These are phyloP conservation scores for Crambe crambe DNA, from an alignment of 37 sponge, comb jelly and placozoan genomes.

Conservation along the genomic window DNA sequence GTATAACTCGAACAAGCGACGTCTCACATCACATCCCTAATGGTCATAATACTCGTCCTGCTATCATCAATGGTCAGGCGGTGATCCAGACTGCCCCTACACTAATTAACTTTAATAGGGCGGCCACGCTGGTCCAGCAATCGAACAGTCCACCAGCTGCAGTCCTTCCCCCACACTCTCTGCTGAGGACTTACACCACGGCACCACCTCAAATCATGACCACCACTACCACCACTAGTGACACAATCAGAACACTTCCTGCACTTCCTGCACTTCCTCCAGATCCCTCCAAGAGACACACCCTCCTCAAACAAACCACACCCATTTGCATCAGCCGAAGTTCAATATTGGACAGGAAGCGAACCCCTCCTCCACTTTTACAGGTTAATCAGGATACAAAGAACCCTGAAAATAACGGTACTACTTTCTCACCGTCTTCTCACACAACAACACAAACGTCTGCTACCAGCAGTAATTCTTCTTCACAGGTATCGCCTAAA, in stretches of 20 bases:
- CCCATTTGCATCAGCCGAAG: slow-evolving; percentile 7
- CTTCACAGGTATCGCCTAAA: not conserved
- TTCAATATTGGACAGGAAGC: slow-evolving; percentile 1
- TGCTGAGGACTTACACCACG: not conserved
- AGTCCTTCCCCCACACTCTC: not conserved
- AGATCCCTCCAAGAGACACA: not conserved
- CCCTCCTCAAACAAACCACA: not conserved
- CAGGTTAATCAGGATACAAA: not conserved
- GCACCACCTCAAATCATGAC: not conserved
- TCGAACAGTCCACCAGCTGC: not conserved
- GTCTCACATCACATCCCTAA: not conserved
- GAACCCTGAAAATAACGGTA: not conserved
- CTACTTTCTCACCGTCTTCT: not conserved
- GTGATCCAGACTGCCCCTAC: not conserved
- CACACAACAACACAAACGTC: not conserved
- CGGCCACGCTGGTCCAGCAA: not conserved
- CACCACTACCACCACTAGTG: not conserved
- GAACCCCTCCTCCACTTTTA: slow-evolving; percentile 16
- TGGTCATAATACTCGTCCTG: not conserved
- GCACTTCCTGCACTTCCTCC: not conserved
- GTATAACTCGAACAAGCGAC: not conserved
- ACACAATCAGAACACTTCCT: not conserved
- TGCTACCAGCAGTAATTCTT: not conserved
- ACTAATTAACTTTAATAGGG: not conserved
- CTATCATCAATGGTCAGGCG: not conserved